Base-by-base conservation (phyloP, 2,888 invertebrate species). In the Hyppa rectilinea region DNA sequence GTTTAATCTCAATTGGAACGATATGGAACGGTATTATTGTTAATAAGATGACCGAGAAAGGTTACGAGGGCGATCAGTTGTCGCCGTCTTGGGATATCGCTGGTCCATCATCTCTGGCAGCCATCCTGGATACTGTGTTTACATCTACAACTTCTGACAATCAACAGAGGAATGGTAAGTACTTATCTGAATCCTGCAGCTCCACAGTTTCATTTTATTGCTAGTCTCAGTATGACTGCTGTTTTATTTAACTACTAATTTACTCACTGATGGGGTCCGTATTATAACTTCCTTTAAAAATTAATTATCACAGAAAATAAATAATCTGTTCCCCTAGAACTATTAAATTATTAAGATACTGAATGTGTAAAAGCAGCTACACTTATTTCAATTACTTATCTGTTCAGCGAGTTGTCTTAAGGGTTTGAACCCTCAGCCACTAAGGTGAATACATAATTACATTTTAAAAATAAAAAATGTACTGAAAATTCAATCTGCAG, bases 71-170 rank as follows among this genome's bases (percentile, higher is more conserved):
- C 72, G 93, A 94, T 59, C 93, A 91, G 69, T 89, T 93, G 43
- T 88, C 93, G 71, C 89, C 94, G 64, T 89, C 94, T 63, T 96
- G 96, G 95, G 94, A 95, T 86, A 89, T 94, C 76, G 93, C 95
- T 73, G 95, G 94, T 34, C 94, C 94, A 66, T 95, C 97, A 64
- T 96, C 97, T 14, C 87, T 97, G 81, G 97, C 96, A 63, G 97
- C 97, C 89, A 97, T 97, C 88, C 94, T 97, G 81, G 96, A 97
- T 88, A 96, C 97, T 75, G 97, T 96, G 75, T 97, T 97, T 88
- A 96, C 96, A 77, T 96, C 97, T 74, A 95, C 96, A 70, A 95
- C 96, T 59, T 91, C 93, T 78, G 94, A 94, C 77, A 92, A 85
- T 85, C 93, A 89, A 81, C 88, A 90, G 63, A 92, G 92, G 84